These are phyloP conservation scores for Dioctria rufipes DNA, from an alignment of 2,888 invertebrate genomes.

Conservation along the genomic window DNA sequence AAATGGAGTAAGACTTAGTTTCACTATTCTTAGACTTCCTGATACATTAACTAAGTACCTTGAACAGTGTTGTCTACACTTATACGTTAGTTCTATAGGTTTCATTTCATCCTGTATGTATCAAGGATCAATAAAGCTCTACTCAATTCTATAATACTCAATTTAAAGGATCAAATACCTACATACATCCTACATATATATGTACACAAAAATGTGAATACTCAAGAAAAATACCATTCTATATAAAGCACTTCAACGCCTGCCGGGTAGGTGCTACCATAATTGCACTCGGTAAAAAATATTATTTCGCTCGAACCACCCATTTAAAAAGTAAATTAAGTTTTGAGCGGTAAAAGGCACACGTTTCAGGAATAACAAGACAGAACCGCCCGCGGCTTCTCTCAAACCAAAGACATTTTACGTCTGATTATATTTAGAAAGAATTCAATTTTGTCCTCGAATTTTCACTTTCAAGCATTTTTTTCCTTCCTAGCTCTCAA, in stretches of 20 bases:
- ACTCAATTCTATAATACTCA: too few relatives aligned
- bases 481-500: constrained; percentile 18
- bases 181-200: too few relatives aligned
- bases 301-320: neutral
- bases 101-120: too few relatives aligned
- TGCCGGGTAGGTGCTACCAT: constrained; percentile 10
- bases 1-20: too few relatives aligned
- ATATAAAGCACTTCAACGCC: constrained; percentile 1
- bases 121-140: too few relatives aligned
- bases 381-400: constrained; percentile 25
- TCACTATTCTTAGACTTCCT: too few relatives aligned
- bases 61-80: too few relatives aligned
- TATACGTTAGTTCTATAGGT: too few relatives aligned
- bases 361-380: constrained; percentile 32
- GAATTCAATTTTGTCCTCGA: constrained; percentile 47
- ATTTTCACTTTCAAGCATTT: constrained; percentile 35
- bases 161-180: too few relatives aligned
- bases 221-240: too few relatives aligned
- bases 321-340: constrained; percentile 28
- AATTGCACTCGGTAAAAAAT: constrained; percentile 28
- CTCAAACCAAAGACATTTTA: neutral
- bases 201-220: too few relatives aligned
- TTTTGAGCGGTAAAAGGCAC: constrained; percentile 26
- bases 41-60: too few relatives aligned
- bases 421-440: constrained; percentile 42